Evolutionary conservation across 1,140 invertebrate species (phyloP), one percentile per base, ranked within the genome.

Genomic region (Diachasmimorpha longicaudata): DNA sequence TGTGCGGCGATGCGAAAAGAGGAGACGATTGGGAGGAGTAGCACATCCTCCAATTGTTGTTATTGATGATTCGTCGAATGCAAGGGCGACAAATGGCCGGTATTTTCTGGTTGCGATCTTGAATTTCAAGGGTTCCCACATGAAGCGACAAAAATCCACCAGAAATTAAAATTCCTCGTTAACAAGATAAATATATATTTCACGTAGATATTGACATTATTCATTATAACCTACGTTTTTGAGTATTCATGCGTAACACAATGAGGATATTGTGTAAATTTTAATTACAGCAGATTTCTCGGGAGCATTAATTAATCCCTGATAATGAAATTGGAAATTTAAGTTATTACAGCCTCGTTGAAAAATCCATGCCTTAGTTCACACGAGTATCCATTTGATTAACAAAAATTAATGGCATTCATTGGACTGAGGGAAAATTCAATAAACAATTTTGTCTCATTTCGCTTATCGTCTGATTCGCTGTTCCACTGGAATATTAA

Each of bases 31-130:
- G 58, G 58, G 58, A 66, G 58, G 58, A 66, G 58, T 66, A 42
- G n/a, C 14, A 21, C n/a, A 55, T 75, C 80, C 78, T 75, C 79
- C 39, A 42, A 10, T 63, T 69, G 39, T 63, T 69, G 72, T 83
- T 84, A 84, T 84, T 84, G 81, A 84, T 84, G 80, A 72, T 66
- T 55, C 66, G 70, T 66, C 66, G 76, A 73, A 77, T 70, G 44
- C 46, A 80, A 74, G 68, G 77, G 58, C 19, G 23, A 66, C 19
- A 66, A 66, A 66, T 16, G n/a, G 2, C 1, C 48, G 48, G 5
- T n/a, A 55, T 55, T 55, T 16, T 55, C 39, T 42, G 9, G 13
- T 42, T 42, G 9, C 3, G 13, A 55, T 55, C 48, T 55, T 21
- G 19, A 55, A 9, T 55, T 14, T 16, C 48, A 16, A 21, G 16